Base-by-base conservation (phyloP, 2,113 vertebrate genomes). In the Orthonyx spaldingii region DNA sequence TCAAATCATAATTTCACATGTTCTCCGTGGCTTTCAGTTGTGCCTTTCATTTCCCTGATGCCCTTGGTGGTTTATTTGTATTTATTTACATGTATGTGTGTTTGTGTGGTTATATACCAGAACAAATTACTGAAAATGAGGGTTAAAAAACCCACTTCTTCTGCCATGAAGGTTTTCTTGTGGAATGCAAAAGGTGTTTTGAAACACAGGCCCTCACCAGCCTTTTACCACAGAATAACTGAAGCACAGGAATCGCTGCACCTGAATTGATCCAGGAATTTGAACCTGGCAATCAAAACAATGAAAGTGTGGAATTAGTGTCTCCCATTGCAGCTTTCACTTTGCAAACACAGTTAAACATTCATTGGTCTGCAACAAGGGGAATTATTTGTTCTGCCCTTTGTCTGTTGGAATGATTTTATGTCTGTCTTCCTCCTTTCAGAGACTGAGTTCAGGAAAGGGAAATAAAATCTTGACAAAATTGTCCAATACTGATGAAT, bases 241-340 rank as follows among this genome's bases (percentile, higher is more conserved):
- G 35, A 69, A 44, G 11, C 0, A 0, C 46, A 30, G 22, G 52
- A 77, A 87, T 59, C 0, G 0, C 50, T 74, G 32, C 44, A 16
- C 16, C 20, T 55, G 49, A 84, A 18, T 19, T 53, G 53, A 72
- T 33, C 9, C 17, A 80, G 28, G 30, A 77, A 57, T 86, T 72
- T 30, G 49, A 76, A 37, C 63, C 50, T 90, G 79, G 33, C 22
- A 88, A 10, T 70, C 55, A 37, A 59, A 87, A 41, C 37, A 61
- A 39, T 39, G 33, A 14, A 18, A 55, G 37, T 66, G 28, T 83
- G 63, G 68, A 81, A 92, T 77, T 92, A 26, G 30, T 22, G 28
- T 74, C 20, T 94, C 49, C 63, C 18, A 42, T 37, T 79, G 66
- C 46, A 83, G 14, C 37, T 83, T 72, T 49, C 33, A 28, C 8